Evolutionary conservation across 2,888 invertebrate species (phyloP).

Genomic region (Andrena bicolor): DNA sequence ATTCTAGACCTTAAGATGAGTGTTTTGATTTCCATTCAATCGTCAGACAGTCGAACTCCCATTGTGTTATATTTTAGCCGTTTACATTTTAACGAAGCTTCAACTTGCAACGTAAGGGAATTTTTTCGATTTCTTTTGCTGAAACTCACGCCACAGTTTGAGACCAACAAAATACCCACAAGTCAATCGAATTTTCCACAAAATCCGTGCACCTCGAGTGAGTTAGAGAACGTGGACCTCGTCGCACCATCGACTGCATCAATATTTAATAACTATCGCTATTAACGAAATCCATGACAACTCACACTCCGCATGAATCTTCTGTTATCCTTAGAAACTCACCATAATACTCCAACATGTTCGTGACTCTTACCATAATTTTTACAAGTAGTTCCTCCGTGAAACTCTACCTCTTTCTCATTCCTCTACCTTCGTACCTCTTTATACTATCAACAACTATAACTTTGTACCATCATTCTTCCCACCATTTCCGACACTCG

Average conservation of each 20-base stretch:
- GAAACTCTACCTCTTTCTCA: constrained; percentile 61
- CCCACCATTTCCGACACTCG: neutral
- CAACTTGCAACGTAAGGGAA: too few species aligned
- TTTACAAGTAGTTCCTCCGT: constrained; percentile 36
- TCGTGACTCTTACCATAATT: neutral
- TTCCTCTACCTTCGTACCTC: constrained; percentile 37
- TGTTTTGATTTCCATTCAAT: too few species aligned
- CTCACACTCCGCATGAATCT: neutral
- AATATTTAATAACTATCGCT: neutral
- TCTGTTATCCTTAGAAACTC: neutral
- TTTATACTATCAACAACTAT: neutral
- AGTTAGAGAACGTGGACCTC: neutral
- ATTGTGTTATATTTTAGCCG: too few species aligned
- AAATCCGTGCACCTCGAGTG: constrained; percentile 1
- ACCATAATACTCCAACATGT: constrained; percentile 21
- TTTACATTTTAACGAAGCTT: too few species aligned
- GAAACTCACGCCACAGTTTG: neutral
- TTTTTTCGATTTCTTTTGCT: neutral
- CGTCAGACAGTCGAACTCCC: too few species aligned
- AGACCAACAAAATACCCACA: neutral
- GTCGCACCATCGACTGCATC: neutral
- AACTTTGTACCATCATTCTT: neutral
- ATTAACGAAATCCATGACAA: neutral
- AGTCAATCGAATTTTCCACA: neutral
- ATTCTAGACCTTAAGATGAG: too few species aligned